Evolutionary conservation across 2,113 vertebrate genomes (phyloP).

Genomic region (Cromileptes altivelis): DNA sequence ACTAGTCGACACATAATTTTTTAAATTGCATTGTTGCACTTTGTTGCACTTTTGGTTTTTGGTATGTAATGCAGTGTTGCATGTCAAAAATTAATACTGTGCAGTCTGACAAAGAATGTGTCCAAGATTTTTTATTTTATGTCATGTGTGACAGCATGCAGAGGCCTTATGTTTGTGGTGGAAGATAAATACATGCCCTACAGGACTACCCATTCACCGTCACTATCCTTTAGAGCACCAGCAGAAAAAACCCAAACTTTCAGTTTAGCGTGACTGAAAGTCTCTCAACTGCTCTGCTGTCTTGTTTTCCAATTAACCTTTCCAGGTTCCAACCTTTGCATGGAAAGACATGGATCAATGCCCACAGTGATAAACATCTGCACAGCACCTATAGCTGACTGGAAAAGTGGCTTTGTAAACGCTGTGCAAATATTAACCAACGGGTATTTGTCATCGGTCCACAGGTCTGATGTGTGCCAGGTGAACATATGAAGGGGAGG

Average conservation of each 20-base stretch:
- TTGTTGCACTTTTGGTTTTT: no score
- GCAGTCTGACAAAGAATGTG: neutral
- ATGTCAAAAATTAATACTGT: neutral
- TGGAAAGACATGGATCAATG: slow-evolving; percentile 79
- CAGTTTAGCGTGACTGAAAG: slow-evolving; percentile 47
- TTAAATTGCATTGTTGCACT: no score
- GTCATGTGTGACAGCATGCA: neutral
- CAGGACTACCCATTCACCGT: neutral
- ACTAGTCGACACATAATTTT: neutral
- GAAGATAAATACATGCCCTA: neutral
- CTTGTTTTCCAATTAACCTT: slow-evolving; percentile 83
- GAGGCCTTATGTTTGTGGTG: neutral
- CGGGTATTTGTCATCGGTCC: slow-evolving; percentile 67
- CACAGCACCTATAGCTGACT: slow-evolving; percentile 59
- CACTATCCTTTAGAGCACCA: slow-evolving; percentile 17
- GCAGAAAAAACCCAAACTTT: slow-evolving; percentile 55
- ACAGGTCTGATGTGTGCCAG: slow-evolving; percentile 69
- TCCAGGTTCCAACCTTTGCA: slow-evolving; percentile 75
- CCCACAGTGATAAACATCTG: slow-evolving; percentile 73
- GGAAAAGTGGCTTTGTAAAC: slow-evolving; percentile 75
- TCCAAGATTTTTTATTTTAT: neutral
- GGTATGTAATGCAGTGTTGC: no score
- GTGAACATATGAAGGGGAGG: slow-evolving; percentile 59
- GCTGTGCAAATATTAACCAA: slow-evolving; percentile 76
- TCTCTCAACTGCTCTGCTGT: slow-evolving; percentile 47